Conservation (phyloP, 2,888 invertebrate genomes). For the Hedya salicella region DNA sequence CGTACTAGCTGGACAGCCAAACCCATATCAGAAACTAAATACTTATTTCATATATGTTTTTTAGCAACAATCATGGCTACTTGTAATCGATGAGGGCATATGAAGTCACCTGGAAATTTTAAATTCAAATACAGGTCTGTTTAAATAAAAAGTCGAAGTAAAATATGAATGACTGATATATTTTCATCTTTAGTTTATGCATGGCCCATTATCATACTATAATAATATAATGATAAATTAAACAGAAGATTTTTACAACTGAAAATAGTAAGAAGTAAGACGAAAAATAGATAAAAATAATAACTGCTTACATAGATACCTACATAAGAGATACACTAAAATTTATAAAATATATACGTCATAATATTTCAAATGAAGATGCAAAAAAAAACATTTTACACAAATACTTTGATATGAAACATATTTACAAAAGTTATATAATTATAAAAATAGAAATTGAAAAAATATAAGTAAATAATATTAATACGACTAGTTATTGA, state of each 20-base stretch:
- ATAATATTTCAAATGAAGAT: slow-evolving; percentile 61
- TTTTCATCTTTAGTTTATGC: slow-evolving; percentile 61
- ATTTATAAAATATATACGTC: slow-evolving; percentile 46
- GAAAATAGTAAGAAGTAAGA: slow-evolving; percentile 56
- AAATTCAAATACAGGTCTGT: slow-evolving; percentile 3
- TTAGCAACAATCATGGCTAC: too few species aligned
- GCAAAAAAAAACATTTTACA: slow-evolving; percentile 75
- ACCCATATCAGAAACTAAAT: too few species aligned
- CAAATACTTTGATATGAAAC: slow-evolving; percentile 72
- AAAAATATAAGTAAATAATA: slow-evolving; percentile 48
- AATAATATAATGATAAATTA: slow-evolving; percentile 45
- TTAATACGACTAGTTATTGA: slow-evolving; percentile 61
- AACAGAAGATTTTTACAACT: slow-evolving; percentile 56
- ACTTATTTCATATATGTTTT: too few species aligned
- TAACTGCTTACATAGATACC: slow-evolving; percentile 44
- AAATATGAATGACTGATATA: slow-evolving; percentile 54
- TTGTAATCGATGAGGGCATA: too few species aligned
- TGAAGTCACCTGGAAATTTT: neutral
- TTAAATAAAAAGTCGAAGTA: slow-evolving; percentile 43
- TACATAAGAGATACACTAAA: too few species aligned
- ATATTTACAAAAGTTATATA: slow-evolving; percentile 78
- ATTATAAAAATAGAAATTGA: slow-evolving; percentile 47
- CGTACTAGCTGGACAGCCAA: too few species aligned
- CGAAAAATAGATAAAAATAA: slow-evolving; percentile 40
- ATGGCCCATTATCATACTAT: slow-evolving; percentile 65